These are phyloP conservation scores for Nycticebus coucang DNA, from an alignment of 2,113 vertebrate species.

Conservation along the genomic window DNA sequence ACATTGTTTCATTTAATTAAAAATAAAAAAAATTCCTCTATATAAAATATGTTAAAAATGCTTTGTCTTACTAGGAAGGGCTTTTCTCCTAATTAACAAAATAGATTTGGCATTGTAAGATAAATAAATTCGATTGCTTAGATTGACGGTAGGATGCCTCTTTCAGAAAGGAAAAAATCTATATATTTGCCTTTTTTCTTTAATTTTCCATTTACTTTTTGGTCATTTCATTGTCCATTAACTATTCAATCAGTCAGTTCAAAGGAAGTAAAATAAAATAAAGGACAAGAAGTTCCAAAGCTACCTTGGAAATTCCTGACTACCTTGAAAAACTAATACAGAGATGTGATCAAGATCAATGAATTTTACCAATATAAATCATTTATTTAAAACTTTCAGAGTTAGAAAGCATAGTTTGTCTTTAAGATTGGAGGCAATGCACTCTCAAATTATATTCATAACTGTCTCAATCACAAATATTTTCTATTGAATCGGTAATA, in stretches of 20 bases:
- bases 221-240: conserved; percentile 22
- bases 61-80: not conserved
- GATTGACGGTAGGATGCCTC: not conserved
- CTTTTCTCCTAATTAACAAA: not conserved
- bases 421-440: not conserved
- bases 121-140: not conserved
- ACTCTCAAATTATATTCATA: not conserved
- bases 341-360: not conserved
- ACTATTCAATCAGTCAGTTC: not conserved
- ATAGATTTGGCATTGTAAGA: not conserved
- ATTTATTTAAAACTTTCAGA: not conserved
- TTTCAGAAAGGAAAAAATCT: not conserved
- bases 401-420: not conserved
- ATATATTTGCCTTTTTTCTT: not conserved
- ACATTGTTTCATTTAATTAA: not conserved
- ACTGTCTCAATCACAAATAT: not conserved
- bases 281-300: not conserved
- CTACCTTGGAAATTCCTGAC: not conserved
- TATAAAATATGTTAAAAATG: not conserved
- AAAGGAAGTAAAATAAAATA: not conserved
- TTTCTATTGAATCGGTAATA: not conserved
- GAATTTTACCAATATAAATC: not conserved
- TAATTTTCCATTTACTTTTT: not conserved
- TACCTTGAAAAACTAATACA: not conserved
- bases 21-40: not conserved